Conservation (phyloP, 2,888 invertebrate species). For the Cartodere bifasciata region DNA sequence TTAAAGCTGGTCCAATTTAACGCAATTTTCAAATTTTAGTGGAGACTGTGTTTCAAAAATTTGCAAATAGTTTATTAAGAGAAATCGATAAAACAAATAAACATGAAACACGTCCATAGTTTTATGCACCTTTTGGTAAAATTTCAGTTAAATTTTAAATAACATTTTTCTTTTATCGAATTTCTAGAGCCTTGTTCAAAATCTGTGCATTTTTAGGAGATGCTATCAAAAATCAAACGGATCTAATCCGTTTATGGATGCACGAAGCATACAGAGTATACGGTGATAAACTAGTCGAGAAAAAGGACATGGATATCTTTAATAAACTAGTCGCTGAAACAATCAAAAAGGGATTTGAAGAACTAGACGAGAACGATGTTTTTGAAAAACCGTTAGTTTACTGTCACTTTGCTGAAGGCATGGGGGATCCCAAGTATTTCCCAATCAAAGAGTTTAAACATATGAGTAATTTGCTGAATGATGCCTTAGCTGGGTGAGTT, state of each 20-base stretch:
- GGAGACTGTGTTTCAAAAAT: too few species aligned
- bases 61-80: too few species aligned
- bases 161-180: too few species aligned
- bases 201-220: too few species aligned
- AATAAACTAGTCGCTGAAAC: conserved; percentile 59
- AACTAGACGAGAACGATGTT: conserved; percentile 58
- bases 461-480: conserved; percentile 59
- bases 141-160: too few species aligned
- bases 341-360: conserved; percentile 66
- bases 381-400: conserved; percentile 70
- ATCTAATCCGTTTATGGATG: conserved; percentile 71
- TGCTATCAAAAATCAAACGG: conserved; percentile 52
- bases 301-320: conserved; percentile 61
- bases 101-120: too few species aligned
- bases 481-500: conserved; percentile 54
- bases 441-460: conserved; percentile 59
- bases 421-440: conserved; percentile 85
- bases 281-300: conserved; percentile 79
- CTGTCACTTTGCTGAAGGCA: conserved; percentile 84
- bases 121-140: too few species aligned
- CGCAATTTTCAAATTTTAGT: too few species aligned
- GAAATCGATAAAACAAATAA: too few species aligned
- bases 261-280: conserved; percentile 88
- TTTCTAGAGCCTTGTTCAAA: too few species aligned
- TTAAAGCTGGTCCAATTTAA: too few species aligned